Conservation (phyloP, 2,888 invertebrate genomes). For the Tromatobia lineatoria region DNA sequence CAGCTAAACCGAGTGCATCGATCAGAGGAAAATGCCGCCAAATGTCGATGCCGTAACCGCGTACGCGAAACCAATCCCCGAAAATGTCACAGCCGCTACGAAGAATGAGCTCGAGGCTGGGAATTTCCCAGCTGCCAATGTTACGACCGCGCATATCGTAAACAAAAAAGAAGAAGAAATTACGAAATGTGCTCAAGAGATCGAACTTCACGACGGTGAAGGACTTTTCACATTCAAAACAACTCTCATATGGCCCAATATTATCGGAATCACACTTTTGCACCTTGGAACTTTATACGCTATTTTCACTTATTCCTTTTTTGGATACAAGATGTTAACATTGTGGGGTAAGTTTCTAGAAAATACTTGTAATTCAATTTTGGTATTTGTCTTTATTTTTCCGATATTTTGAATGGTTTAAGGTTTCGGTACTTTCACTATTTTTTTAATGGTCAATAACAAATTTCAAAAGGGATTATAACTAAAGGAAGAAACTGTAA, state of each 20-base stretch:
- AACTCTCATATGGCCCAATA: conserved; percentile 88
- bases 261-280: conserved; percentile 86
- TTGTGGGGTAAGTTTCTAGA: conserved; percentile 87
- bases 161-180: neutral
- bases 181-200: neutral
- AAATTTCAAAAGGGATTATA: no score
- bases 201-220: neutral
- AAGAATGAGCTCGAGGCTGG: conserved; percentile 4
- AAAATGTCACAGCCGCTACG: conserved; percentile 12
- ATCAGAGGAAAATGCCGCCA: conserved; percentile 62
- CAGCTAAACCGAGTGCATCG: neutral
- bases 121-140: neutral
- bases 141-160: neutral
- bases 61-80: conserved; percentile 44
- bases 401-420: no score
- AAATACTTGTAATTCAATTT: neutral
- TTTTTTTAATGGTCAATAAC: no score
- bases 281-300: conserved; percentile 85
- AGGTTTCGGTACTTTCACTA: no score
- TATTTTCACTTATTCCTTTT: conserved; percentile 80
- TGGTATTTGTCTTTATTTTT: neutral
- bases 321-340: conserved; percentile 83
- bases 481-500: no score
- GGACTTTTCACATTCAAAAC: conserved; percentile 86
- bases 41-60: conserved; percentile 54